Evolutionary conservation across 2,113 vertebrate genomes (phyloP).

Genomic region (Chroicocephalus ridibundus): DNA sequence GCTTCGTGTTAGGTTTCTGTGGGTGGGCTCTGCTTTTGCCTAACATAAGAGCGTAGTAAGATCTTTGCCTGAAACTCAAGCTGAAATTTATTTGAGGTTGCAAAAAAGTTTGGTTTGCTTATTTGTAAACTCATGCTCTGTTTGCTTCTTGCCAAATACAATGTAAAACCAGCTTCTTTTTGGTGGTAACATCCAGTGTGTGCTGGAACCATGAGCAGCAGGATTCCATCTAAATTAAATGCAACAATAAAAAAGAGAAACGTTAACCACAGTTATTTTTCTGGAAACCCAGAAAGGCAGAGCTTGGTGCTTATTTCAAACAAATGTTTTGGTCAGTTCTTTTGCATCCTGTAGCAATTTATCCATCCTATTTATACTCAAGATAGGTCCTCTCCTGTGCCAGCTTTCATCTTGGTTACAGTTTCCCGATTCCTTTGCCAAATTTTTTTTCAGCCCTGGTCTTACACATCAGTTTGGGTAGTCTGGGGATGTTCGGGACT

Average conservation of each 20-base stretch:
- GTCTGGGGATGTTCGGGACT: not conserved
- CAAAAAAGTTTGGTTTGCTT: constrained; percentile 26
- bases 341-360: not conserved
- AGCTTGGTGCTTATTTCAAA: constrained; percentile 25
- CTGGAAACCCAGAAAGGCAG: not conserved
- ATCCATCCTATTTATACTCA: not conserved
- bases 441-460: not conserved
- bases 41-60: not conserved
- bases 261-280: constrained; percentile 22
- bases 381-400: not conserved
- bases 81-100: constrained; percentile 27
- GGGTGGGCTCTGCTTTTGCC: not conserved
- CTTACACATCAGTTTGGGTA: not conserved
- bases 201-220: constrained; percentile 15
- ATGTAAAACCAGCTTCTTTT: constrained; percentile 18
- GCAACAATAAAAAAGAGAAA: constrained; percentile 34
- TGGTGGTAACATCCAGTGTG: not conserved
- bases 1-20: not conserved
- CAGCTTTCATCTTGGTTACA: not conserved
- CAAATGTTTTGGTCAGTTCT: not conserved
- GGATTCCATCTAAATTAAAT: constrained; percentile 25
- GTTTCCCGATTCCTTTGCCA: not conserved
- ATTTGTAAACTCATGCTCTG: constrained; percentile 24
- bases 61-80: not conserved
- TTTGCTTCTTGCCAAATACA: constrained; percentile 2